Evolutionary conservation across 2,888 invertebrate genomes (phyloP).

Genomic region (Lithophane semibrunnea): DNA sequence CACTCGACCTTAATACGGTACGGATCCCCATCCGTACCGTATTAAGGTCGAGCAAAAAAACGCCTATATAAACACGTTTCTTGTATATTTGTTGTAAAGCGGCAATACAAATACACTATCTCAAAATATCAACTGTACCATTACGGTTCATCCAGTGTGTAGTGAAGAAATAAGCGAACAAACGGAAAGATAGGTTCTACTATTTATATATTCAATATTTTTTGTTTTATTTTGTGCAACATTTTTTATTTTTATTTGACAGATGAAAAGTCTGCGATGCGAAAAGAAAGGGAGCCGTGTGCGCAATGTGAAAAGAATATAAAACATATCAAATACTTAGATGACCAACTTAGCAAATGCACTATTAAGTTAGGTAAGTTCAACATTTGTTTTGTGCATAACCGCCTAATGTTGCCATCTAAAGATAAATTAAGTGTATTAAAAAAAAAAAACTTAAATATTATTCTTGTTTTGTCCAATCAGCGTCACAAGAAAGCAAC

Average conservation of each 20-base stretch:
- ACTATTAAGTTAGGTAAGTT: conserved; percentile 81
- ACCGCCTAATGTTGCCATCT: neutral
- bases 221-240: neutral
- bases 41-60: too few species aligned
- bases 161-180: too few species aligned
- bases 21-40: too few species aligned
- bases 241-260: conserved; percentile 43
- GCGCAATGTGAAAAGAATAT: conserved; percentile 83
- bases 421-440: neutral
- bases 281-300: conserved; percentile 84
- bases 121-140: too few species aligned
- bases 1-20: too few species aligned
- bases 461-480: conserved; percentile 27
- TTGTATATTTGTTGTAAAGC: too few species aligned
- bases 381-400: too few species aligned
- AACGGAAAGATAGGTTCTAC: neutral
- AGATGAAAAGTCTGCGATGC: conserved; percentile 86
- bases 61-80: too few species aligned
- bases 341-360: conserved; percentile 84
- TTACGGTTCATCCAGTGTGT: neutral
- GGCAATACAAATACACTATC: too few species aligned
- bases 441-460: neutral
- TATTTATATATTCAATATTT: neutral
- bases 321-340: conserved; percentile 81
- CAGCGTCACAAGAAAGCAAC: conserved; percentile 90